Base-by-base conservation (phyloP, 2,797 vertebrate species). In the Sparidentex hasta region DNA sequence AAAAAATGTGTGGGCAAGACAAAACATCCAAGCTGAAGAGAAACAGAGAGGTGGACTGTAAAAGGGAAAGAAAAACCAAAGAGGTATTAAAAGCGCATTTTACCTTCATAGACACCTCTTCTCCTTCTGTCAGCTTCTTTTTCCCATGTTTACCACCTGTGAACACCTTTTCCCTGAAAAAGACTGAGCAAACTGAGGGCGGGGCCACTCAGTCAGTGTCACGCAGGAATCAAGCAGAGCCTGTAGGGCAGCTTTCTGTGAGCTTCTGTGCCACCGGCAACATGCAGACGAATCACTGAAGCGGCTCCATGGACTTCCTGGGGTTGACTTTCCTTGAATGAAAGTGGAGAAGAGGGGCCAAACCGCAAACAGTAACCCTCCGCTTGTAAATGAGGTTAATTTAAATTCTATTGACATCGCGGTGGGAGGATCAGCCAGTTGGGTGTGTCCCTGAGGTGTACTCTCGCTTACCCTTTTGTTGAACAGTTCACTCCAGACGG, bases 171-270 rank as follows among this genome's bases (percentile, higher is more conserved):
- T 59, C 57, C 55, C 27, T 51, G 62, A 38, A 20, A 55, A 65
- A 71, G 64, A 47, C 23, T 44, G 41, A 14, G 27, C 47, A n/a
- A 56, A 41, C 44, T 55, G 58, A 7, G 21, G 71, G 27, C 6
- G 71, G 71, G 71, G 79, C 29, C 21, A 7, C 27, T 5, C 67
- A 23, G 27, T 7, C 61, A 56, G 61, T 70, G 74, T 33, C 58
- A 17, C 62, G 0, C 76, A 83, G 82, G 87, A 94, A 95, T 94
- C 90, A 91, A 76, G 93, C 21, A 57, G 54, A 94, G 77, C 94
- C 85, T 83, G 93, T 90, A 63, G 68, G 67, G 68, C 91, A 68
- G 75, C 91, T 93, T 90, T 89, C 13, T 56, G 27, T 6, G 48
- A 5, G 29, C 76, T 11, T 16, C 33, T 41, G 59, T 56, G 61